Evolutionary conservation across 2,797 vertebrate species (phyloP).

Genomic region (Sebastes ruberrimus): DNA sequence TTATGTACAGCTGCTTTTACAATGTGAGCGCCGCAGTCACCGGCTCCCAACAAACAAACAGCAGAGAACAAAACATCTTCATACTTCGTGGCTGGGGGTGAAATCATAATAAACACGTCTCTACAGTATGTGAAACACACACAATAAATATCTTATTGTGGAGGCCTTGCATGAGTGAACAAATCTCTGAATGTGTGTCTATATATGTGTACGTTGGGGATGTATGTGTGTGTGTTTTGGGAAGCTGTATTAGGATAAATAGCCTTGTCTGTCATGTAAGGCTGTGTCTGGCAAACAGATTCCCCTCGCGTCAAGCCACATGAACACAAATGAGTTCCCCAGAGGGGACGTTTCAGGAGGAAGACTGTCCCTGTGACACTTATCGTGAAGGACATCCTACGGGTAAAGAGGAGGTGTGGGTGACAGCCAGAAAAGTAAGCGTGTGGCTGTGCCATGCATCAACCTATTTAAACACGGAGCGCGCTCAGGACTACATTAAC

Average conservation of each 20-base stretch:
- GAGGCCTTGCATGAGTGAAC: not conserved
- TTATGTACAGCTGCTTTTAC: not conserved
- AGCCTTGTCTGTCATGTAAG: conserved; percentile 76
- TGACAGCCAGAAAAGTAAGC: conserved; percentile 33
- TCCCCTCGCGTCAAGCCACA: conserved; percentile 77
- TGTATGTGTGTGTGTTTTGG: not conserved
- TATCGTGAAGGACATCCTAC: conserved; percentile 69
- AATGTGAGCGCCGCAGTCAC: not conserved
- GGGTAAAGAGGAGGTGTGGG: conserved; percentile 35
- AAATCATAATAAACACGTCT: not conserved
- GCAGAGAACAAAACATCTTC: conserved; percentile 20
- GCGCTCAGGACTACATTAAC: not conserved
- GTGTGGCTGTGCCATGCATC: conserved; percentile 16
- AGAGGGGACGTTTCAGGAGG: conserved; percentile 57
- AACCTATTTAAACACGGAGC: not conserved
- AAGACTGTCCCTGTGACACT: conserved; percentile 62
- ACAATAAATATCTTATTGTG: not conserved
- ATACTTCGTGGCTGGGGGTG: not conserved
- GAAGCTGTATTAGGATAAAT: conserved; percentile 80
- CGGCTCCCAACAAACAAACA: conserved; percentile 5
- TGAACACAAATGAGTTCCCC: conserved; percentile 83
- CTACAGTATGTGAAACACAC: not conserved
- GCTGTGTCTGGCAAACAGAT: conserved; percentile 78
- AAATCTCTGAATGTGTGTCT: not conserved
- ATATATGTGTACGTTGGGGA: not conserved